These are phyloP conservation scores for Zaprionus lachaisei DNA, from an alignment of 1,140 invertebrate genomes.

Conservation along the genomic window DNA sequence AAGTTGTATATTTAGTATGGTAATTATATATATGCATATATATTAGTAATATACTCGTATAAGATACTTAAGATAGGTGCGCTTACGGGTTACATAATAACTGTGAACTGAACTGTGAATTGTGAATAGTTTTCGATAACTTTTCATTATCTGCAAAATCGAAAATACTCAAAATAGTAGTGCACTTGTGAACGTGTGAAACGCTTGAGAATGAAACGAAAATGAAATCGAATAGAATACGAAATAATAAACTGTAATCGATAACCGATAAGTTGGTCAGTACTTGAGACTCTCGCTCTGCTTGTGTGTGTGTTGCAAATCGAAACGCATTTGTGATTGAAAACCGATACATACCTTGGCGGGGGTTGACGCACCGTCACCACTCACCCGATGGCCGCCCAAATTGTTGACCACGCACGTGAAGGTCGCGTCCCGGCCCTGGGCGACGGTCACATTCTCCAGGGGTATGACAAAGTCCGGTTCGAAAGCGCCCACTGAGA, in stretches of 20 bases:
- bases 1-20: constrained; percentile 29
- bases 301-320: constrained; percentile 10
- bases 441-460: constrained; percentile 94
- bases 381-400: constrained; percentile 96
- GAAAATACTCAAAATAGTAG: constrained; percentile 54
- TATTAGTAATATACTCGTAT: constrained; percentile 31
- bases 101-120: constrained; percentile 4
- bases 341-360: constrained; percentile 91
- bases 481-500: constrained; percentile 87
- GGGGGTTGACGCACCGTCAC: constrained; percentile 88
- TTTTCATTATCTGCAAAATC: constrained; percentile 4
- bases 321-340: constrained; percentile 60
- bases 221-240: constrained; percentile 3
- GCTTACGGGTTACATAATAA: constrained; percentile 47
- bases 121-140: neutral
- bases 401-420: constrained; percentile 96
- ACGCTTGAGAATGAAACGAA: constrained; percentile 1
- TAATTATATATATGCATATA: constrained; percentile 34
- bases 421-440: constrained; percentile 94
- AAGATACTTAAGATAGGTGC: constrained; percentile 48
- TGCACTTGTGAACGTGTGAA: constrained; percentile 52
- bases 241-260: constrained; percentile 21
- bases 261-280: constrained; percentile 25
- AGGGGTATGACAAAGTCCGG: constrained; percentile 93
- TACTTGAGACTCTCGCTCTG: neutral